Conservation (phyloP, 2,888 invertebrate species). For the Quadriops clusia region DNA sequence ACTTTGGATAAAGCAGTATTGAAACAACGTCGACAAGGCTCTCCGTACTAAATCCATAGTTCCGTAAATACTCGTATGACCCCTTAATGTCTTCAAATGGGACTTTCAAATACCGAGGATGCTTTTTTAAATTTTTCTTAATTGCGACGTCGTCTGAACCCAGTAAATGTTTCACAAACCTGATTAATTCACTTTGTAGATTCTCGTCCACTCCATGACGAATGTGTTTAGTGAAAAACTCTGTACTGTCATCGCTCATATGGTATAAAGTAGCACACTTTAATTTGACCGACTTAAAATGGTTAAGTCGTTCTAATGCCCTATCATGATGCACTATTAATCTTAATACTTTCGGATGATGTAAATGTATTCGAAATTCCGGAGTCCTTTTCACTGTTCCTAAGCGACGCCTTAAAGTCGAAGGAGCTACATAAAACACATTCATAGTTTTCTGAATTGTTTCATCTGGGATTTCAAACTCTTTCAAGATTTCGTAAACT, state of each 20-base stretch:
- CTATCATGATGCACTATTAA: conserved; percentile 40
- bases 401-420: conserved; percentile 46
- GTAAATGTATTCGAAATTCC: conserved; percentile 47
- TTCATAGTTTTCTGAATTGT: conserved; percentile 42
- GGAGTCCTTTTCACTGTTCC: conserved; percentile 43
- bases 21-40: conserved; percentile 51
- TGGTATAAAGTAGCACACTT: conserved; percentile 39
- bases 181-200: conserved; percentile 35
- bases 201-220: conserved; percentile 45
- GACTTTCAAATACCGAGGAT: conserved; percentile 53
- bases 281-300: conserved; percentile 39
- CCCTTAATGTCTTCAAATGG: conserved; percentile 47
- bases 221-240: conserved; percentile 35
- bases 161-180: conserved; percentile 35
- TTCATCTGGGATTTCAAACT: conserved; percentile 44
- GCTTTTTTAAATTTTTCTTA: conserved; percentile 38
- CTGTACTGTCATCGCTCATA: conserved; percentile 31
- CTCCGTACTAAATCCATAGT: conserved; percentile 38
- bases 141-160: conserved; percentile 25
- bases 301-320: conserved; percentile 39
- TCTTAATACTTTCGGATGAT: conserved; percentile 47
- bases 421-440: conserved; percentile 46
- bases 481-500: conserved; percentile 43
- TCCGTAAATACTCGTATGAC: conserved; percentile 44
- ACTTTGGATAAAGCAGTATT: conserved; percentile 59